Conservation (phyloP, 2,113 vertebrate species). For the Telmatochromis sp. region DNA sequence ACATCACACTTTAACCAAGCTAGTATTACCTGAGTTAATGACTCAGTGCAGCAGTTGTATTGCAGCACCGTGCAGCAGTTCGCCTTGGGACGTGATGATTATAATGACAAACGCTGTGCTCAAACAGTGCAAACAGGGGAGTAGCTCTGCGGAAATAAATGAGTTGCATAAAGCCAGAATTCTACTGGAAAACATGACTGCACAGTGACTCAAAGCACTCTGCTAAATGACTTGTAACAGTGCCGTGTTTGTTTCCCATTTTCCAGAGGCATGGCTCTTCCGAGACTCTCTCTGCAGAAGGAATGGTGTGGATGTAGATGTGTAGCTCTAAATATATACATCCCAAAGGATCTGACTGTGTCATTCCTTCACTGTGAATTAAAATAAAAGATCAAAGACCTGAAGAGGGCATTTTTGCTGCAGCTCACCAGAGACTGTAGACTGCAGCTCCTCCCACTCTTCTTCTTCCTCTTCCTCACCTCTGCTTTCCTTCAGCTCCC, state of each 20-base stretch:
- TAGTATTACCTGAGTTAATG: not conserved
- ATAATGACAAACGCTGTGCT: constrained; percentile 19
- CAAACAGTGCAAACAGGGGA: not conserved
- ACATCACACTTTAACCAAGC: not conserved
- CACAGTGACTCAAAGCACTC: not conserved
- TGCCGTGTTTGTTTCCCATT: constrained; percentile 4
- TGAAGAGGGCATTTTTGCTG: not conserved
- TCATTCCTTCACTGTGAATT: not conserved
- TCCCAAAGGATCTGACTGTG: not conserved
- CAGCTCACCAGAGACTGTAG: constrained; percentile 83
- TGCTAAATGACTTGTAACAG: constrained; percentile 33
- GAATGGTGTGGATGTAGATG: not conserved
- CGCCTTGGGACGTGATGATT: not conserved
- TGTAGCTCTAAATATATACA: not conserved
- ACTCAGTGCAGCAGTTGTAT: not conserved
- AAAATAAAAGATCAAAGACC: constrained; percentile 17
- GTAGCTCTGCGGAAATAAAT: constrained; percentile 22
- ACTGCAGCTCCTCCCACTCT: constrained; percentile 79
- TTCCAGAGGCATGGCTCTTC: constrained; percentile 27
- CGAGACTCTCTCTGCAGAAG: not conserved
- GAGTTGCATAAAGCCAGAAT: not conserved
- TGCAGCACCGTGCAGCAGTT: not conserved
- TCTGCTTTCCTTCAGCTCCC: constrained; percentile 75
- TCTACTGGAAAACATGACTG: constrained; percentile 37
- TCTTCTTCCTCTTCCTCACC: constrained; percentile 73